A percentile compares a stretch with the other conserved stretches of the same genome.
These are phyloP conservation scores for Carassius auratus DNA, from an alignment of 2,113 vertebrate genomes.

Conservation along the genomic window DNA sequence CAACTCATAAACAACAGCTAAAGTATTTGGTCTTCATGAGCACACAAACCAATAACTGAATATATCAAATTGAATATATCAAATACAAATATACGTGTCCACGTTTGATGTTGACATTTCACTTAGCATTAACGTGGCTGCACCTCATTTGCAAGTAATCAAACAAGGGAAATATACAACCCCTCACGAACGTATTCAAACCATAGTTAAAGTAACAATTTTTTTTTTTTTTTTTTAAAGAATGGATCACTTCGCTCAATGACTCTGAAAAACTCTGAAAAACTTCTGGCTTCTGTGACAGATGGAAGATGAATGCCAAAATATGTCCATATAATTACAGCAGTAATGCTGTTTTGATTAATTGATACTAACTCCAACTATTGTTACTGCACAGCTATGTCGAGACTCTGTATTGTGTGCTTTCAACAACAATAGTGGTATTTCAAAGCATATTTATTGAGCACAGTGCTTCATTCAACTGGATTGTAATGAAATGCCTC, in stretches of 20 bases:
- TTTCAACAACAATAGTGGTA: background rate
- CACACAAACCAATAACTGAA: no score
- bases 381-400: conserved; percentile 10
- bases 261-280: conserved; percentile 22
- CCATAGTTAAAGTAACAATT: no score
- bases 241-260: conserved; percentile 19
- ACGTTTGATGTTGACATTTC: conserved; percentile 34
- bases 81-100: conserved; percentile 2
- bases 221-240: no score
- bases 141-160: conserved; percentile 56
- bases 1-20: no score
- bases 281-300: conserved; percentile 18
- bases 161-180: conserved; percentile 47
- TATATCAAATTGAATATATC: background rate
- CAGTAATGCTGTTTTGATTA: conserved; percentile 49
- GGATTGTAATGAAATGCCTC: background rate
- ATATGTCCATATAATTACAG: conserved; percentile 45
- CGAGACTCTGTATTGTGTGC: background rate
- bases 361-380: conserved; percentile 33
- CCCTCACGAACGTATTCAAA: no score
- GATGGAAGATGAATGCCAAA: conserved; percentile 21
- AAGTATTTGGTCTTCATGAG: no score
- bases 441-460: conserved; percentile 18
- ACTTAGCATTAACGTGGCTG: conserved; percentile 71
- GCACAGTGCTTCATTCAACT: background rate